Conservation (phyloP, 2,113 vertebrate genomes). For the Ranitomeya imitator region DNA sequence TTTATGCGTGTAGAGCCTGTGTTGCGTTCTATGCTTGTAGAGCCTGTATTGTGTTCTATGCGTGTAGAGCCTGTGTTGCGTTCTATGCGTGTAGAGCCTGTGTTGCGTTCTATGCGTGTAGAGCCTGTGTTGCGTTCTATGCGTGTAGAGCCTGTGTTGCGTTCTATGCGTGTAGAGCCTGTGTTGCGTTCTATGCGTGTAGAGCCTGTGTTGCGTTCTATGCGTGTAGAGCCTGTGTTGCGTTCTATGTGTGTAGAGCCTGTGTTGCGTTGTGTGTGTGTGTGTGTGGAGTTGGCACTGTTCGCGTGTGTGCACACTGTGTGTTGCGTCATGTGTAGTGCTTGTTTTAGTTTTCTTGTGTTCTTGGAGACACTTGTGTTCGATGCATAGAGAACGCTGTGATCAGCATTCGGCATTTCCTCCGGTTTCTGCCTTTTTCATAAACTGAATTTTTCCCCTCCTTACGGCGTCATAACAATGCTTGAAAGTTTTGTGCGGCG, state of each 20-base stretch:
- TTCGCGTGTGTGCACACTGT: too few species aligned
- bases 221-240: background rate
- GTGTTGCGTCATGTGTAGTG: background rate
- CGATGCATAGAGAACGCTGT: background rate
- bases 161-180: background rate
- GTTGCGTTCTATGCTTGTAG: too few species aligned
- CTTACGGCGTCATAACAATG: background rate
- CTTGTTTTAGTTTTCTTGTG: too few species aligned
- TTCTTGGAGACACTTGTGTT: background rate
- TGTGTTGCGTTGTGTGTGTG: too few species aligned
- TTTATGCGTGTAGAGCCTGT: background rate
- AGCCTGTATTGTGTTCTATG: too few species aligned
- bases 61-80: background rate
- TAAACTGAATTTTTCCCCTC: background rate
- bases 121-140: background rate
- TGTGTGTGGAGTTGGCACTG: too few species aligned
- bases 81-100: too few species aligned
- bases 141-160: background rate
- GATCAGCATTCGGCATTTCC: background rate
- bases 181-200: background rate
- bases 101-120: background rate
- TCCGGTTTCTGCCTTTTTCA: background rate
- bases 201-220: background rate
- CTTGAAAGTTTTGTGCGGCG: constrained; percentile 3
- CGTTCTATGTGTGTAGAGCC: too few species aligned